Base-by-base conservation (phyloP, 2,888 invertebrate genomes). In the Tricholauxania praeusta region DNA sequence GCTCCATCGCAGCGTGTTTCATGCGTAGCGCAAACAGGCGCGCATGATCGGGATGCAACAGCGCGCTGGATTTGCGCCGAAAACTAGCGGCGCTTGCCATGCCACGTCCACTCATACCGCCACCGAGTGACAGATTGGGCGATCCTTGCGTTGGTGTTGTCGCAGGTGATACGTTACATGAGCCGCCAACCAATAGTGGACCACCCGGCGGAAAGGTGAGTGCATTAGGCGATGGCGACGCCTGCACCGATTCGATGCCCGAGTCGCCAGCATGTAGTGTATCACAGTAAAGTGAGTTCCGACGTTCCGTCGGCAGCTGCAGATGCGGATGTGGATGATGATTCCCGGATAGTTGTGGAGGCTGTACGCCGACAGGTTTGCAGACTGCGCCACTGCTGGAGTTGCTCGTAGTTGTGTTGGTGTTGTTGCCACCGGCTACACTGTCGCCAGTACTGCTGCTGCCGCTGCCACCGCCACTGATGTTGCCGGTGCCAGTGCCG, bases 181-280 rank as follows among this genome's bases (percentile, higher is more conserved):
- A 88, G 48, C 85, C 85, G 2, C 78, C 80, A 47, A 79, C 71
- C 57, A 82, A 80, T 8, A 82, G 77, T 7, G 75, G 64, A 0
- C 79, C 79, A 8, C 85, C 87, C 48, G 86, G 87, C 15, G 86
- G 86, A 59, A 51, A 59, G 10, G 60, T 28, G 75, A 88, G 82
- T 53, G 87, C 87, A 75, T 87, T 88, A 15, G 90, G 90, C 69
- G 89, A 88, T 7, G 90, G 90, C 53, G 90, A 90, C 79, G 92
- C 92, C 89, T 93, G 93, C 75, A 91, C 90, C 15, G 93, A 93
- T 78, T 93, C 92, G 82, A 93, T 93, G 74, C 93, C 93, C 19
- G 92, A 93, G 84, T 93, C 93, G 78, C 90, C 90, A 65, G 88
- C 89, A 78, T 89, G 89, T 76, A 87, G 82, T 68, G 87, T 87